Conservation (phyloP, 2,797 vertebrate genomes). For the Toxotes lorentzi region DNA sequence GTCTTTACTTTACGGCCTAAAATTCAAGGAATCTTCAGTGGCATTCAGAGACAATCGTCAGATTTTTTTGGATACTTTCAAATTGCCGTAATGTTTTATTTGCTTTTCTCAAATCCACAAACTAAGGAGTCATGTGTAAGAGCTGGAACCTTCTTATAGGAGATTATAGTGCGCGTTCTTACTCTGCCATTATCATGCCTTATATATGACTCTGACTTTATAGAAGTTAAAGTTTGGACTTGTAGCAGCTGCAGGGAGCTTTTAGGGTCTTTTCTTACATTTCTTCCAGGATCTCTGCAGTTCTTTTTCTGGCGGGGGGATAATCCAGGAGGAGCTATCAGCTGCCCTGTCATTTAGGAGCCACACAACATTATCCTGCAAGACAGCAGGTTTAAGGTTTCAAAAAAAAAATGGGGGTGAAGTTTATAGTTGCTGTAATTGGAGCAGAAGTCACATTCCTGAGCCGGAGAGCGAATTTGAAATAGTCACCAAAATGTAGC, state of each 20-base stretch:
- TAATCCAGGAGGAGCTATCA: slow-evolving; percentile 12
- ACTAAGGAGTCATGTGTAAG: not conserved
- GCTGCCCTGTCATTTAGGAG: slow-evolving; percentile 60
- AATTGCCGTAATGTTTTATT: slow-evolving; percentile 16
- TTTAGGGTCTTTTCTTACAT: slow-evolving; percentile 13
- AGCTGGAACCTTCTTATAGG: not conserved
- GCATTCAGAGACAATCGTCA: not conserved
- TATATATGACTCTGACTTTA: slow-evolving; percentile 23
- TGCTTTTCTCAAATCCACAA: not conserved
- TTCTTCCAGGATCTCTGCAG: slow-evolving; percentile 14
- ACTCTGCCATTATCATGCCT: slow-evolving; percentile 47
- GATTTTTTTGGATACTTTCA: not conserved
- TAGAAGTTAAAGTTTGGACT: slow-evolving; percentile 17
- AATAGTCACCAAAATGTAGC: slow-evolving; percentile 28
- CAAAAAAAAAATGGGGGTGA: slow-evolving; percentile 3
- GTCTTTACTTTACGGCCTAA: too few species aligned
- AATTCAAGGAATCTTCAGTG: not conserved
- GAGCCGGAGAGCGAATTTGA: slow-evolving; percentile 29
- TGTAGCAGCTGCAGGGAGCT: not conserved
- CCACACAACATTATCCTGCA: slow-evolving; percentile 27
- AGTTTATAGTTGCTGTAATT: slow-evolving; percentile 40
- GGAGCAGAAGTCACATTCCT: slow-evolving; percentile 56
- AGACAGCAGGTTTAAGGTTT: slow-evolving; percentile 28
- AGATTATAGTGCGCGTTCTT: slow-evolving; percentile 29
- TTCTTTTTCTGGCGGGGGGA: not conserved